Base-by-base conservation (phyloP, 2,888 invertebrate genomes). In the Allacma fusca region DNA sequence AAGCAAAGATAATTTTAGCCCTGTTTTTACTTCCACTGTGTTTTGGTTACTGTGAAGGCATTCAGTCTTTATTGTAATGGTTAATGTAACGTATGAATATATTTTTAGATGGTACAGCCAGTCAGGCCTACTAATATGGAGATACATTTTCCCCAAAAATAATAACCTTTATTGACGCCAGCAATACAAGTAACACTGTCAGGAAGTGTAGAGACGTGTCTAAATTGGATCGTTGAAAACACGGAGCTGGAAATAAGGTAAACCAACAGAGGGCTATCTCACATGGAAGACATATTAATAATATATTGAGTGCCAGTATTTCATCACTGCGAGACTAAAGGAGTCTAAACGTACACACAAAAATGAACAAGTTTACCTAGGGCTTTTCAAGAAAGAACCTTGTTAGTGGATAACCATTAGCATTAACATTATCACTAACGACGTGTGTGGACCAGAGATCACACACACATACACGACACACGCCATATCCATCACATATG, bases 361-460 rank as follows among this genome's bases (percentile, higher is more conserved):
- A 50, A 50, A 5, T 12, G 50, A 5, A 50, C 50, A 50, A 50
- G 50, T 50, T 50, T 50, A 50, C 50, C 16, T 50, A 9, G 50
- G 50, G 50, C 16, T 50, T 50, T 50, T n/a, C 16, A 50, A 5
- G n/a, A 50, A 50, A 34, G 50, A 9, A 50, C 50, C 50, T 16
- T n/a, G 50, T 50, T 9, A 50, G 50, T 50, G 50, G 50, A 9
- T 50, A 50, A 50, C 50, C 50, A 50, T 50, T 50, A 50, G 50
- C 50, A 50, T 50, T 50, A 50, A 50, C 50, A 50, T 50, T 50
- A 50, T 2, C n/a, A 50, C 13, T 50, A 5, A 34, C 9, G 9
- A 34, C 9, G 9, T 34, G 4, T 34, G 34, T 34, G 9, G 4
- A 4, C 34, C 34, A 34, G 9, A 34, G 34, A 34, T 34, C 34